These are phyloP conservation scores for Lithophane ornitopus DNA, from an alignment of 2,888 invertebrate genomes.

Conservation along the genomic window DNA sequence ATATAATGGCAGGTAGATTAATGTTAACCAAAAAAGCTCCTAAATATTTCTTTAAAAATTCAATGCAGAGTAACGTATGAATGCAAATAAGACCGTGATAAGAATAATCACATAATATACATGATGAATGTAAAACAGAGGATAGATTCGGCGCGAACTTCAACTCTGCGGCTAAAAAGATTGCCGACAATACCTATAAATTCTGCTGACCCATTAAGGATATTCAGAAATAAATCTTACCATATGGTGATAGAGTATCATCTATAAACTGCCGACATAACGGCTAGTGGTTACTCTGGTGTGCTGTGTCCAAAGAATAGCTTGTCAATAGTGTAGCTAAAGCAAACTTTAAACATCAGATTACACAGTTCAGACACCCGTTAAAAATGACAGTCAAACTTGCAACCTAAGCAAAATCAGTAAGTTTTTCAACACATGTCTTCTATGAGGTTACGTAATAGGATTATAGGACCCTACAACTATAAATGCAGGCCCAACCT, in stretches of 20 bases:
- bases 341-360: too few species aligned
- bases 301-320: not conserved
- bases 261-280: conserved; percentile 30
- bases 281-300: conserved; percentile 7
- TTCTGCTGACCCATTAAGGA: conserved; percentile 60
- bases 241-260: conserved; percentile 20
- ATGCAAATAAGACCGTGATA: conserved; percentile 65
- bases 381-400: not conserved
- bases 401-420: not conserved
- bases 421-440: not conserved
- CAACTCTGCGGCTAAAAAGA: conserved; percentile 59
- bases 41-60: conserved; percentile 51
- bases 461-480: not conserved
- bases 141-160: conserved; percentile 51
- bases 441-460: not conserved
- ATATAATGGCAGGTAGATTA: conserved; percentile 7
- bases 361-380: not conserved
- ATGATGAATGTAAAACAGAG: conserved; percentile 59
- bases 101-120: conserved; percentile 63
- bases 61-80: conserved; percentile 49
- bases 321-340: too few species aligned
- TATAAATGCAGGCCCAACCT: not conserved
- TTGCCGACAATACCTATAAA: conserved; percentile 64
- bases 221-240: conserved; percentile 55
- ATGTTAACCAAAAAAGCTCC: conserved; percentile 34